These are phyloP conservation scores for Dryadula phaetusa DNA, from an alignment of 2,888 invertebrate species.

Conservation along the genomic window DNA sequence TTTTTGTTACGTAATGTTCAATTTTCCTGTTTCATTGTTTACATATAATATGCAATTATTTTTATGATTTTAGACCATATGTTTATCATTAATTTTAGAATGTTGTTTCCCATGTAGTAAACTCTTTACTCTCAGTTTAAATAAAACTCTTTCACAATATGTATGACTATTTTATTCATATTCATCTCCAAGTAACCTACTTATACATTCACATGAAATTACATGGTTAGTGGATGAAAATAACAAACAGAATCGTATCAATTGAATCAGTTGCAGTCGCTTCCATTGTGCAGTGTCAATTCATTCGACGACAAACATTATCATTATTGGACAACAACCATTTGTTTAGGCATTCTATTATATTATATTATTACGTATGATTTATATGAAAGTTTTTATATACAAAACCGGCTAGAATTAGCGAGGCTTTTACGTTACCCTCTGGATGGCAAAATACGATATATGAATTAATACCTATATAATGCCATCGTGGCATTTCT, in stretches of 20 bases:
- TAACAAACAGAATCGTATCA: constrained; percentile 38
- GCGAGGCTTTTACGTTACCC: too few species aligned
- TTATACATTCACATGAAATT: constrained; percentile 24
- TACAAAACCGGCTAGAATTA: too few species aligned
- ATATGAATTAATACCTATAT: too few species aligned
- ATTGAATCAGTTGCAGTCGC: constrained; percentile 45
- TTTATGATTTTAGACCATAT: constrained; percentile 45
- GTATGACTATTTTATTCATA: not conserved
- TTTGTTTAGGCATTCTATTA: constrained; percentile 3
- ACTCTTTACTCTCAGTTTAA: not conserved
- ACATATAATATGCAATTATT: constrained; percentile 53
- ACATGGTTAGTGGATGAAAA: constrained; percentile 26
- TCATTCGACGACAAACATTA: constrained; percentile 48
- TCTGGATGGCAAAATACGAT: too few species aligned
- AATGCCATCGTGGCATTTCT: too few species aligned
- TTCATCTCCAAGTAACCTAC: not conserved
- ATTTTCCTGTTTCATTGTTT: constrained; percentile 58
- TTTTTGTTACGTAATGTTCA: constrained; percentile 59
- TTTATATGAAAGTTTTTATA: constrained; percentile 6
- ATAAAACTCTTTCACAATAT: not conserved
- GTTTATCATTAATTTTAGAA: not conserved
- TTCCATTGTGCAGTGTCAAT: constrained; percentile 44
- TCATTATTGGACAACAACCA: constrained; percentile 37
- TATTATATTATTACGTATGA: not conserved
- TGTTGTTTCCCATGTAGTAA: not conserved